Base-by-base conservation (phyloP, 1,140 invertebrate species). In the Teleopsis dalmanni region DNA sequence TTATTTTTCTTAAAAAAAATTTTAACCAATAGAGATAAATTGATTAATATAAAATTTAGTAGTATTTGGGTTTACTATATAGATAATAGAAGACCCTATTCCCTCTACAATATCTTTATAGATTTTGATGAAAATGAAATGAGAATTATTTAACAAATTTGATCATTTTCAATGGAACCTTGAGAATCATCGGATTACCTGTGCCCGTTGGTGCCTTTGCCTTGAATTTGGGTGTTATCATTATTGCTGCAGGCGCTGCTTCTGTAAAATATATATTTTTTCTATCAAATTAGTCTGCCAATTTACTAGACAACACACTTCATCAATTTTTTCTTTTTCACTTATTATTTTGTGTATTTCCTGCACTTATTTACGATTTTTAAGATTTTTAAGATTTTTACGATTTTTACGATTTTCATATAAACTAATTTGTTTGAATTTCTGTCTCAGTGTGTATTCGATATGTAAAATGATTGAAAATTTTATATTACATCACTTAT, bases 191-290 rank as follows among this genome's bases (percentile, higher is more conserved):
- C 25, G 3, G 10, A 34, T 62, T 85, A 85, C 83, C 83, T 85
- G 82, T 77, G 50, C 65, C 65, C 58, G 78, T 78, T 38, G 79
- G 76, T 56, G 83, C 80, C 58, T 80, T 82, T 58, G 83, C 83
- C 77, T 85, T 86, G 75, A 87, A 87, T 67, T 80, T 84, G 52
- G 84, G 84, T 58, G 78, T 78, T 59, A 84, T 80, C 81, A 83
- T 83, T n/a, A 72, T 80, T 54, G 49, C 23, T 21, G 54, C 53
- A 56, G 57, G 57, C 56, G 59, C 57, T 45, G 59, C 44, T 49
- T 66, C 63, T 67, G 64, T 53, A 59, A 65, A 46, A 19, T 43
- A 18, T 18, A 19, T 10, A 16, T 5, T 5, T 21, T 18, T 43
- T 31, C 21, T 21, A 5, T 25, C 37, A 9, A 26, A 40, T 13